A percentile compares a stretch with the other conserved stretches of the same genome.
Evolutionary conservation across 2,888 invertebrate species (phyloP).

Genomic region (Plebejus melissa): DNA sequence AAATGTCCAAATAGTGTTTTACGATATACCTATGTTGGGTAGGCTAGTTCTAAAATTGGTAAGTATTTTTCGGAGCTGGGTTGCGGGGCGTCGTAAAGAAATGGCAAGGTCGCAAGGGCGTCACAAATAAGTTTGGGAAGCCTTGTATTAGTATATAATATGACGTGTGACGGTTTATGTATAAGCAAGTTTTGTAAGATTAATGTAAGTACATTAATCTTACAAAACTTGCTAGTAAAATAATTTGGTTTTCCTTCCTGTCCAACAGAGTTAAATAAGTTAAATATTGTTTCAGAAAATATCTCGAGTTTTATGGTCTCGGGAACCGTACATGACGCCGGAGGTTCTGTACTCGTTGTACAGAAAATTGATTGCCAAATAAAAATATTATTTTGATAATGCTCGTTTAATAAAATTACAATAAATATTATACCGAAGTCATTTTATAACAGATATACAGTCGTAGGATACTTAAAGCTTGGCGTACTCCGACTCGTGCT

Average conservation of each 20-base stretch:
- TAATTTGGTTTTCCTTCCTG: background rate
- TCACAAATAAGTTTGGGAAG: too few relatives aligned
- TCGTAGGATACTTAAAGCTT: slow-evolving; percentile 47
- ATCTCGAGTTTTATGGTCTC: slow-evolving; percentile 60
- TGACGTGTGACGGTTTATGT: background rate
- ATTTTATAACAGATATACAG: background rate
- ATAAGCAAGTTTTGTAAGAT: too few relatives aligned
- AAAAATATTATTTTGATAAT: slow-evolving; percentile 32
- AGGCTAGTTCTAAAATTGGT: too few relatives aligned
- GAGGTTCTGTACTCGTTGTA: slow-evolving; percentile 60
- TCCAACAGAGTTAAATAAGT: background rate
- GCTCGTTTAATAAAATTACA: slow-evolving; percentile 2
- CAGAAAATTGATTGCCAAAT: slow-evolving; percentile 61
- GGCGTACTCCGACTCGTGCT: slow-evolving; percentile 81
- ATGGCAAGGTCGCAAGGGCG: too few relatives aligned
- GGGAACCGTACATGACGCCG: slow-evolving; percentile 62
- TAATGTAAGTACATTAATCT: too few relatives aligned
- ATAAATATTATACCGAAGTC: slow-evolving; percentile 15
- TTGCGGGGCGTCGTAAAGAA: too few relatives aligned
- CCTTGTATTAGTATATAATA: too few relatives aligned
- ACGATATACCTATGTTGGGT: too few relatives aligned
- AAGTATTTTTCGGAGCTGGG: too few relatives aligned
- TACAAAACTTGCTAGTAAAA: background rate
- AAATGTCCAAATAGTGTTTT: too few relatives aligned
- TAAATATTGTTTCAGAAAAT: slow-evolving; percentile 62